A percentile compares a stretch with the other conserved stretches of the same genome.
Conservation (phyloP, 2,113 vertebrate genomes). For the Barnardius zonarius region DNA sequence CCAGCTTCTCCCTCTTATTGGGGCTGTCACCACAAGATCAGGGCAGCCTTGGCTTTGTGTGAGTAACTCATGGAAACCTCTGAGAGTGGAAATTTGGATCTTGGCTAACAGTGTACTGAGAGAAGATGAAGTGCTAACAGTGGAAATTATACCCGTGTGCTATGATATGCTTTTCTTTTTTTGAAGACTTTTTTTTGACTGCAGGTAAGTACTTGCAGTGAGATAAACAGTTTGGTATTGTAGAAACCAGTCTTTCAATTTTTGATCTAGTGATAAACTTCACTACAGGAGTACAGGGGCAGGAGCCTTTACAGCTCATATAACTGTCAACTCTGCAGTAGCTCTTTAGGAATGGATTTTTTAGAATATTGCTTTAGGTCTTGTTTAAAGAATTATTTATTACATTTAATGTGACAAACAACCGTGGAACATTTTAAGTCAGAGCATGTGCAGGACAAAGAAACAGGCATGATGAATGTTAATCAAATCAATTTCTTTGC, state of each 20-base stretch:
- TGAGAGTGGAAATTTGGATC: fast-evolving
- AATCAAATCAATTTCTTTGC: neutral
- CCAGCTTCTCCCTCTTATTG: neutral
- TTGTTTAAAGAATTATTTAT: neutral
- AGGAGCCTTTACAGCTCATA: neutral
- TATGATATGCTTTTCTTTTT: neutral
- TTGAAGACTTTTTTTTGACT: neutral
- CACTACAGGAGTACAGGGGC: neutral
- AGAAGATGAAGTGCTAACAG: neutral
- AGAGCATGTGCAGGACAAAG: neutral
- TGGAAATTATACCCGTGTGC: neutral
- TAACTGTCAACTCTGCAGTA: neutral
- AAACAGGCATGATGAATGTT: neutral
- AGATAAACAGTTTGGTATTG: neutral
- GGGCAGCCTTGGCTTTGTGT: neutral
- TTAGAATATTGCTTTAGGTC: neutral
- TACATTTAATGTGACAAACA: neutral
- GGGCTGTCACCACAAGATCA: fast-evolving
- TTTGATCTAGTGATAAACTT: neutral
- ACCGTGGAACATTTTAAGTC: neutral
- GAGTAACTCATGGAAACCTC: neutral
- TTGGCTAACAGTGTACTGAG: neutral
- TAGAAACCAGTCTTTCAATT: neutral
- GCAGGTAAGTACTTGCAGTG: neutral
- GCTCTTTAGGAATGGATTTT: neutral